phyloP scores from a whole-genome alignment of 2,113 vertebrate species.

The Myrmecophaga tridactyla region DNA sequence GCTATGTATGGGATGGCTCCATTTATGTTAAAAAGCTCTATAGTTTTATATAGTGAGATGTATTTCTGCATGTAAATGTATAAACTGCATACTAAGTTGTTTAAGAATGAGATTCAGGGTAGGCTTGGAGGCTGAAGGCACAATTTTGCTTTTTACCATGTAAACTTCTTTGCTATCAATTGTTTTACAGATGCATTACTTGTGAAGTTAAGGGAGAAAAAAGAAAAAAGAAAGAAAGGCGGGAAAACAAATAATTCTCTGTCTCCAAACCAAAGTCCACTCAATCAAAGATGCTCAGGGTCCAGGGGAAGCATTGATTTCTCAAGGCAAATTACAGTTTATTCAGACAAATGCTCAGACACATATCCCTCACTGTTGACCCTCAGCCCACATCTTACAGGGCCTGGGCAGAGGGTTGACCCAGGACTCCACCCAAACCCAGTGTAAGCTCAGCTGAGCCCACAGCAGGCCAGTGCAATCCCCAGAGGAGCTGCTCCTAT shows the following conservation, averaged over 20 bases:
- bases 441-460: neutral
- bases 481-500: neutral
- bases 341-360: neutral
- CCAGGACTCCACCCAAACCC: neutral
- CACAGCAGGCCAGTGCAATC: neutral
- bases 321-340: neutral
- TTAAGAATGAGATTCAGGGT: neutral
- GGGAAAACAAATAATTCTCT: neutral
- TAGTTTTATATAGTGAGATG: neutral
- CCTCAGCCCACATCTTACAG: neutral
- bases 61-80: neutral
- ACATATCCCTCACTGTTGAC: accelerated
- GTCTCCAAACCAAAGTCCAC: neutral
- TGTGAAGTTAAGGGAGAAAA: neutral
- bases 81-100: neutral
- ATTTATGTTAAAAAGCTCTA: constrained; percentile 2
- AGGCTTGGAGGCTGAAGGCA: neutral
- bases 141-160: neutral
- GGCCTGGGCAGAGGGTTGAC: neutral
- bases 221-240: neutral
- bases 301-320: neutral
- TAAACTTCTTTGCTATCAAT: neutral
- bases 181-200: neutral
- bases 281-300: neutral
- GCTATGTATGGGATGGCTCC: neutral